Base-by-base conservation (phyloP, 1,140 invertebrate species). In the Drosophila trapezifrons region DNA sequence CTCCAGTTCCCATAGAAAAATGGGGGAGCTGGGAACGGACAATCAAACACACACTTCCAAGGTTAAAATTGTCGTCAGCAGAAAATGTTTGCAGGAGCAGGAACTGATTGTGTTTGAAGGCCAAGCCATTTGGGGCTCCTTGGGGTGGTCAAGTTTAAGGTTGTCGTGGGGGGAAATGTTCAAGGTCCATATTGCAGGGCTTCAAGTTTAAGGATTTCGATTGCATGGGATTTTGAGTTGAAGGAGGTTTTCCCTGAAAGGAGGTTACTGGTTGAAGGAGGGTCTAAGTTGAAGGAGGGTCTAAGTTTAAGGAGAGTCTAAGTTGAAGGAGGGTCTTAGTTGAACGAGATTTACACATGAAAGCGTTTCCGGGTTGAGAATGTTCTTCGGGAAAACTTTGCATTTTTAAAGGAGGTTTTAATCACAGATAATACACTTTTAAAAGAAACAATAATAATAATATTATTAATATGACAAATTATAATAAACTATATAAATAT, bases 101-200 rank as follows among this genome's bases (percentile, higher is more conserved):
- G 42, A 66, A 63, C 59, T 63, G 56, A 79, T 87, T 76, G 70
- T 5, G 38, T 46, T 82, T 86, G 71, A 86, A 86, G 83, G 83
- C 66, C 62, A 63, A 66, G 17, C 37, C 51, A 57, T 57, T 43
- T 40, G 71, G 57, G 32, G 42, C 29, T 38, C 65, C 49, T 38
- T 72, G 66, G 42, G n/a, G 63, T 71, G 76, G 71, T 60, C 80
- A 83, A 83, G 66, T 84, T 78, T 67, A 76, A 78, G 81, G 55
- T 52, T 78, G 51, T n/a, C 12, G 17, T 18, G 38, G 52, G 54
- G 25, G 49, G 9, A 25, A 25, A 35, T 42, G 17, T 35, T 32
- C 63, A 55, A 22, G 37, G 40, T 8, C 49, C 13, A n/a, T 25
- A 45, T n/a, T 10, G 20, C 18, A 57, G 20, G n/a, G n/a, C 6